Percentiles rank a stretch among this genome's conserved stretches.
Evolutionary conservation across 64 coral and sea anemone genomes (phyloP).

Genomic region (Montipora capricornis): DNA sequence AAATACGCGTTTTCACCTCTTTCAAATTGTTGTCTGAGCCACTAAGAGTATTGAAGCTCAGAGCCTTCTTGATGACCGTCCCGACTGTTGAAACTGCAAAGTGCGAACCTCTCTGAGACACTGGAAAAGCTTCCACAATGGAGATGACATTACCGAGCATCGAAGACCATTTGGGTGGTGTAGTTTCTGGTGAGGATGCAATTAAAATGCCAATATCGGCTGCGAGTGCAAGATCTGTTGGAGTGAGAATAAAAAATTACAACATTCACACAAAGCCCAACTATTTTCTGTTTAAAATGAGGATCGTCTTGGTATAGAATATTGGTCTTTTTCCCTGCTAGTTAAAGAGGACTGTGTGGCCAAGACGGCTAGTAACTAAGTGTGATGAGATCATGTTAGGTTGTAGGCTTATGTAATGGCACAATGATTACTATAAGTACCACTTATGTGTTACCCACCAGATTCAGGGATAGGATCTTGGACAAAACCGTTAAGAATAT

Average conservation of each 20-base stretch:
- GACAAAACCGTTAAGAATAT: conserved; percentile 42
- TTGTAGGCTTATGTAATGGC: background rate
- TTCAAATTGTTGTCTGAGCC: conserved; percentile 44
- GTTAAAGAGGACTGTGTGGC: background rate
- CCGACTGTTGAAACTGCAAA: conserved; percentile 46
- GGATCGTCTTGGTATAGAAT: too few relatives aligned
- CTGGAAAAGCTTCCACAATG: conserved; percentile 43
- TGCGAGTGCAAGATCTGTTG: conserved; percentile 20
- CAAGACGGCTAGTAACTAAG: too few relatives aligned
- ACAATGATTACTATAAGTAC: background rate
- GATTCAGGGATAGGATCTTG: conserved; percentile 28
- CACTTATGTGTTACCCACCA: background rate
- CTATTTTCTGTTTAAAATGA: too few relatives aligned
- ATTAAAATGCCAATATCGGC: conserved; percentile 71
- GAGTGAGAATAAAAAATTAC: background rate
- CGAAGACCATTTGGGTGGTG: conserved; percentile 56
- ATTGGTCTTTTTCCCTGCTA: background rate
- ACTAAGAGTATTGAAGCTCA: conserved; percentile 45
- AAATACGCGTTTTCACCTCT: conserved; percentile 41
- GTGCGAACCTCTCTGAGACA: conserved; percentile 46
- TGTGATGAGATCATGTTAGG: too few relatives aligned
- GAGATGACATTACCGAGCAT: conserved; percentile 47
- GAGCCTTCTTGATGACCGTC: background rate
- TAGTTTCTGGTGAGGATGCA: conserved; percentile 66
- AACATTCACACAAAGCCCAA: background rate